Evolutionary conservation across 2,888 invertebrate genomes (phyloP).

Genomic region (Scaptomyza reducta): DNA sequence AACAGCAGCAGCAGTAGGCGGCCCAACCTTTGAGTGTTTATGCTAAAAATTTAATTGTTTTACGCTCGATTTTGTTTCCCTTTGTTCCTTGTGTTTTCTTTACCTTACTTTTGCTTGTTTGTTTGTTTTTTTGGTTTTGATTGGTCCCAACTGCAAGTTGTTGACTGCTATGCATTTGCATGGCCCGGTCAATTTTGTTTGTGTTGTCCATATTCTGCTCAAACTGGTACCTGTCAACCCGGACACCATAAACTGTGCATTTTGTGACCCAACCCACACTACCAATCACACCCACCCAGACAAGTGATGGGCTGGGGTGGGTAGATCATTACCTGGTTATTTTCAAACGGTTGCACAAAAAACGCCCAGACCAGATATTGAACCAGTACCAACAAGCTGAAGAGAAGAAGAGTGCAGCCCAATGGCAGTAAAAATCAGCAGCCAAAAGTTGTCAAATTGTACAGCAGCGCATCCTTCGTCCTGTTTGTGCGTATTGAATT

Average conservation of each 20-base stretch:
- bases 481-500: constrained; percentile 43
- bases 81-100: neutral
- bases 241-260: constrained; percentile 20
- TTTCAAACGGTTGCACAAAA: constrained; percentile 47
- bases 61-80: constrained; percentile 8
- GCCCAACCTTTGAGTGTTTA: constrained; percentile 29
- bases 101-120: constrained; percentile 16
- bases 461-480: constrained; percentile 30
- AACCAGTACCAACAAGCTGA: constrained; percentile 2
- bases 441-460: constrained; percentile 46
- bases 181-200: constrained; percentile 2
- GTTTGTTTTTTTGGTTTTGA: constrained; percentile 26
- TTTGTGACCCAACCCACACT: constrained; percentile 18
- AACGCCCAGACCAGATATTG: constrained; percentile 15
- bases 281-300: neutral
- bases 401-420: constrained; percentile 5
- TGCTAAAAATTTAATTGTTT: constrained; percentile 41
- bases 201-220: constrained; percentile 26
- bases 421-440: constrained; percentile 10
- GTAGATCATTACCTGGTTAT: constrained; percentile 39
- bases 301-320: constrained; percentile 16
- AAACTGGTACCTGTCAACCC: constrained; percentile 24
- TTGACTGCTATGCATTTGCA: constrained; percentile 22
- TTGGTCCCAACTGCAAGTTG: constrained; percentile 30
- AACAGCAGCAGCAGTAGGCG: constrained; percentile 1